These are phyloP conservation scores for Amblyraja radiata DNA, from an alignment of 2,797 vertebrate species.

Conservation along the genomic window DNA sequence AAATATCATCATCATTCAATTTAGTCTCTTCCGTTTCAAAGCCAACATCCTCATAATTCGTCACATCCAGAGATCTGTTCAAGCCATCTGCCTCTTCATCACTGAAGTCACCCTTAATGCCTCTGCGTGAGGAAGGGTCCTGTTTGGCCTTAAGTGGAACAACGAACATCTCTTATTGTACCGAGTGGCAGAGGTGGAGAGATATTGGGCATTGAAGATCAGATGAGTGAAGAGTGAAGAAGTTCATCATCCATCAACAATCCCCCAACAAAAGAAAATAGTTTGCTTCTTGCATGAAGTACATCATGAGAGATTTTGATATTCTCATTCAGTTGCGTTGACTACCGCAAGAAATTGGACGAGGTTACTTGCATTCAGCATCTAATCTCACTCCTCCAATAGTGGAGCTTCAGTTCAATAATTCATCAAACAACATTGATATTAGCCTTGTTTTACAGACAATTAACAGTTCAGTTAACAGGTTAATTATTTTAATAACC, in stretches of 20 bases:
- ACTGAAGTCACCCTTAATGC: conserved; percentile 7
- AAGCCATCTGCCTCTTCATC: conserved; percentile 28
- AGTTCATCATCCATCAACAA: not conserved
- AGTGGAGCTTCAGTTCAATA: not conserved
- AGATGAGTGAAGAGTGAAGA: not conserved
- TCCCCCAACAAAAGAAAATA: not conserved
- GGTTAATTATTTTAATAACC: not conserved
- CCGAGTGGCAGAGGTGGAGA: not conserved
- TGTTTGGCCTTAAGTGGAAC: conserved; percentile 30
- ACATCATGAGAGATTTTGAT: not conserved
- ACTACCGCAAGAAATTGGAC: not conserved
- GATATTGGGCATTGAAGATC: conserved; percentile 1
- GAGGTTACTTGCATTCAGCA: not conserved
- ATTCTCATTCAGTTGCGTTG: not conserved
- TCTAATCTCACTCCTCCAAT: not conserved
- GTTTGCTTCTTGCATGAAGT: not conserved
- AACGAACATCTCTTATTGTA: conserved; percentile 20
- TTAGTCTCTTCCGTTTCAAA: conserved; percentile 30
- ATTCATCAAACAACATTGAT: not conserved
- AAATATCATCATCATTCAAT: conserved; percentile 35
- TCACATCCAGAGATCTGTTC: conserved; percentile 29
- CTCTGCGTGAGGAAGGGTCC: conserved; percentile 30
- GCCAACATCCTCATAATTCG: conserved; percentile 30
- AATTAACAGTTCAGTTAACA: not conserved
- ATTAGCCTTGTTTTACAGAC: not conserved